phyloP scores from a whole-genome alignment of 2,113 vertebrate species.

The Pluvianellus socialis region DNA sequence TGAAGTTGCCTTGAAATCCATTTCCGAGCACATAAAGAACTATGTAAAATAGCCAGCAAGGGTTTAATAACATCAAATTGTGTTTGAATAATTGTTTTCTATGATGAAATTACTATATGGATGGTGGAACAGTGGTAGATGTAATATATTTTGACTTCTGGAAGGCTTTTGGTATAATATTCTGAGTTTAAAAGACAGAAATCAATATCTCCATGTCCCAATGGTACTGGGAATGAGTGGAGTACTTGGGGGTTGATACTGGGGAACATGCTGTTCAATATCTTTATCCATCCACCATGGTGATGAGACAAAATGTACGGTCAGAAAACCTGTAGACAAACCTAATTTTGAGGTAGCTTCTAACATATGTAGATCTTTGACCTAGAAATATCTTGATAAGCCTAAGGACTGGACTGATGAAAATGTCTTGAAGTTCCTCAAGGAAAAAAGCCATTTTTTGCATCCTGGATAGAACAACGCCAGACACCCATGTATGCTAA shows the following conservation, averaged over 20 bases:
- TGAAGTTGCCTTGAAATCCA: not conserved
- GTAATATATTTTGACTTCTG: not conserved
- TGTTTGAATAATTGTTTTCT: not conserved
- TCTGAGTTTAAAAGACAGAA: not conserved
- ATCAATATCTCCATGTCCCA: not conserved
- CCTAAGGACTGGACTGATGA: not conserved
- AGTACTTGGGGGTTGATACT: not conserved
- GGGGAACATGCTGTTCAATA: not conserved
- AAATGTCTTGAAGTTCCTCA: not conserved
- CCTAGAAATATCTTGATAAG: not conserved
- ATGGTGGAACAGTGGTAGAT: not conserved
- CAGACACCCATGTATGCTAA: not conserved
- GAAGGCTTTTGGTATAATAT: not conserved
- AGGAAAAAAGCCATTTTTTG: not conserved
- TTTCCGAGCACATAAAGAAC: not conserved
- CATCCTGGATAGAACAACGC: not conserved
- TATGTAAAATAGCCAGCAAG: not conserved
- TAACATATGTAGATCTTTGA: not conserved
- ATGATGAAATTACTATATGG: not conserved
- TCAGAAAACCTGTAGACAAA: not conserved
- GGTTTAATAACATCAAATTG: not conserved
- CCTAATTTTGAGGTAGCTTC: not conserved
- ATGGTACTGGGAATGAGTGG: not conserved
- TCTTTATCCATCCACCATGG: not conserved
- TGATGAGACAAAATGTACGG: not conserved